A percentile compares a stretch with the other conserved stretches of the same genome.
phyloP scores from a whole-genome alignment of 1,140 invertebrate species.

The Ladona fulva region DNA sequence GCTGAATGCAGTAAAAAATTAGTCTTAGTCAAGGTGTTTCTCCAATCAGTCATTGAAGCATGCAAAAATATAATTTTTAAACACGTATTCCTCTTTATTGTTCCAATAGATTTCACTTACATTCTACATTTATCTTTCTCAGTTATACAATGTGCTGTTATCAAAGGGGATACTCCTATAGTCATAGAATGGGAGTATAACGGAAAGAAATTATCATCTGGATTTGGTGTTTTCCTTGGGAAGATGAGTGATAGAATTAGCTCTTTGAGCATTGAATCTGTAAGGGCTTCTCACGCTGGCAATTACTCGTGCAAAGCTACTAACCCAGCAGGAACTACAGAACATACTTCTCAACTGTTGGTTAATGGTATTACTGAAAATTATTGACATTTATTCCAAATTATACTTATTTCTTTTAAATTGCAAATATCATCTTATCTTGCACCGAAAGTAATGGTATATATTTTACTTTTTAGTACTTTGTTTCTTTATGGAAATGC shows the following conservation, averaged over 20 bases:
- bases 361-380: constrained; percentile 58
- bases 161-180: constrained; percentile 56
- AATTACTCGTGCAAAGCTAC: constrained; percentile 35
- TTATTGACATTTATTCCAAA: no score
- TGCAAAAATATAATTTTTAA: no score
- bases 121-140: constrained; percentile 31
- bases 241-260: constrained; percentile 38
- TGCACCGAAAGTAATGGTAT: no score
- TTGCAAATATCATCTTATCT: no score
- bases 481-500: no score
- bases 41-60: no score
- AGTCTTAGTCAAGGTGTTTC: no score
- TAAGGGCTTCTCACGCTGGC: constrained; percentile 35
- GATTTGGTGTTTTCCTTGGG: constrained; percentile 32
- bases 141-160: constrained; percentile 57
- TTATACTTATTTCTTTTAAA: no score
- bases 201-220: constrained; percentile 33
- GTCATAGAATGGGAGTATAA: constrained; percentile 57
- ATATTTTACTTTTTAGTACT: no score
- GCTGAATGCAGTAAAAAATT: no score
- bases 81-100: no score
- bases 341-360: constrained; percentile 36
- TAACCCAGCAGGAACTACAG: constrained; percentile 32
- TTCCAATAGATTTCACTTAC: no score
- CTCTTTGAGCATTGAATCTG: constrained; percentile 33